Evolutionary conservation across 2,888 invertebrate species (phyloP).

Genomic region (Cryptus armator): DNA sequence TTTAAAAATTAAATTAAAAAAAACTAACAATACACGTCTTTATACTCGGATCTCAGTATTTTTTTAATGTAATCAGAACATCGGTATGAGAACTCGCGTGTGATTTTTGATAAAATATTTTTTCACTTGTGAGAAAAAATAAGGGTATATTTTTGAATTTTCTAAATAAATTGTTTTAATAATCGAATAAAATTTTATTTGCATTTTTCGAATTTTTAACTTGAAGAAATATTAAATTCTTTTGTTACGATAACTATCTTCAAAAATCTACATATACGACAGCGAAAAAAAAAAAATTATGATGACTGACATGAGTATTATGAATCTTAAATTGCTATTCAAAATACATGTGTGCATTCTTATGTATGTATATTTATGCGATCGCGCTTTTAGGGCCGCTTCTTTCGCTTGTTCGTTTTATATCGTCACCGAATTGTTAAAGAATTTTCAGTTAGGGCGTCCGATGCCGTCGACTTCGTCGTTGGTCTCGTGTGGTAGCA

Average conservation of each 20-base stretch:
- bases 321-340: constrained; percentile 45
- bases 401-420: constrained; percentile 55
- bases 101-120: not conserved
- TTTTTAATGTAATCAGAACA: too few species aligned
- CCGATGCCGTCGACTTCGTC: constrained; percentile 69
- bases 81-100: too few species aligned
- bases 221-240: not conserved
- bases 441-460: constrained; percentile 55
- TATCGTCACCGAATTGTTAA: constrained; percentile 61
- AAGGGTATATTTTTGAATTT: not conserved
- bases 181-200: not conserved
- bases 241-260: not conserved
- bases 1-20: too few species aligned
- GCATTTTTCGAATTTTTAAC: not conserved
- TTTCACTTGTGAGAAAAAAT: not conserved
- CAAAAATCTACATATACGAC: not conserved
- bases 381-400: constrained; percentile 26
- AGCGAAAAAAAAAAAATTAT: not conserved
- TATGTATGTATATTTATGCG: constrained; percentile 46
- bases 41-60: too few species aligned
- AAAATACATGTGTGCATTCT: constrained; percentile 22
- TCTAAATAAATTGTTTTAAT: not conserved
- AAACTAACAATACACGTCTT: too few species aligned
- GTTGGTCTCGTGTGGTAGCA: constrained; percentile 68
- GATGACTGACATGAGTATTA: constrained; percentile 11